phyloP scores from a whole-genome alignment of 2,888 invertebrate species.

The Polyommatus iphigenia region DNA sequence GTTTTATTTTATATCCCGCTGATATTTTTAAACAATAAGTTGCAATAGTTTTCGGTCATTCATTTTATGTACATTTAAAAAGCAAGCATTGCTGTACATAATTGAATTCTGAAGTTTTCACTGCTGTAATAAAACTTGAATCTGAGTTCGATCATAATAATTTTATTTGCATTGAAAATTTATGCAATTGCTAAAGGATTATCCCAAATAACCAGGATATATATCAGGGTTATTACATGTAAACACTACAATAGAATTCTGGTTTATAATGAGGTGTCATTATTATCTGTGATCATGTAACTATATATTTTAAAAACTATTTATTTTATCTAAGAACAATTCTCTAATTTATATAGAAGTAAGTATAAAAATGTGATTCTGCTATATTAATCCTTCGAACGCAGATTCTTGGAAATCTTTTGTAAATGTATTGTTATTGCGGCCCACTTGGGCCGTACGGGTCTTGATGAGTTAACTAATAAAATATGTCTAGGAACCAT shows the following conservation, averaged over 20 bases:
- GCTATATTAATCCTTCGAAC: no score
- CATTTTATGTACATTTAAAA: slow-evolving; percentile 21
- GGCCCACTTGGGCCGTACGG: no score
- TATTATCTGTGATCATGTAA: no score
- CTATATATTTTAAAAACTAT: no score
- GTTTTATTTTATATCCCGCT: neutral
- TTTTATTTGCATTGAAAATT: neutral
- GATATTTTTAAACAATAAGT: neutral
- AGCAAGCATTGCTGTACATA: neutral
- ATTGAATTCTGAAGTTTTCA: neutral
- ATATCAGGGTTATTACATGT: neutral
- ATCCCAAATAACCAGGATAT: neutral
- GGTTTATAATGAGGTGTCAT: no score
- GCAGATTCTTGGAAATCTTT: no score
- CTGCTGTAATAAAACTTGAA: neutral
- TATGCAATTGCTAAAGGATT: neutral
- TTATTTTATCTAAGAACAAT: no score
- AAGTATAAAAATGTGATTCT: neutral
- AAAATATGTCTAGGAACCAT: neutral
- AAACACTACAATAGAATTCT: neutral
- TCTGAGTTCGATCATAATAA: neutral
- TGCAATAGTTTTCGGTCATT: neutral
- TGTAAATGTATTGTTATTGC: no score
- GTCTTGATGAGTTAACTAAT: no score
- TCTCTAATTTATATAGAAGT: no score